phyloP scores from a whole-genome alignment of 2,797 vertebrate species.

The Balearica regulorum region DNA sequence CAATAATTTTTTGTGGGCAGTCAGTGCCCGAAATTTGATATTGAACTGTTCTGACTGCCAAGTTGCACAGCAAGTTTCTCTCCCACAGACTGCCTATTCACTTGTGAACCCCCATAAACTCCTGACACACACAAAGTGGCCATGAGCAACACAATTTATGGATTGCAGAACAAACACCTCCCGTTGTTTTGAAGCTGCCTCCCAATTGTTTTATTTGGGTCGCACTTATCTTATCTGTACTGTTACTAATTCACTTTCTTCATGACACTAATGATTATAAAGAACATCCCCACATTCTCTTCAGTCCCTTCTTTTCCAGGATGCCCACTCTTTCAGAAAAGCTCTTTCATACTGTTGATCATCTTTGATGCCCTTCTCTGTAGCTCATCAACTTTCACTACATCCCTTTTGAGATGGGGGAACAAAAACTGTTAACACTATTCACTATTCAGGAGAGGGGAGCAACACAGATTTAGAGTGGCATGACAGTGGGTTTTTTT shows the following conservation, averaged over 20 bases:
- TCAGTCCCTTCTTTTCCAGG: background rate
- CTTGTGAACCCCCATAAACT: background rate
- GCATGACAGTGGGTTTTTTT: background rate
- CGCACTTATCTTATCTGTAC: background rate
- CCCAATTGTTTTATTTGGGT: background rate
- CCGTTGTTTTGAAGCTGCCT: background rate
- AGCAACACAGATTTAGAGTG: background rate
- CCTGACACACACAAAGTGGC: background rate
- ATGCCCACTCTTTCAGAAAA: background rate
- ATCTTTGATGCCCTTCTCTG: background rate
- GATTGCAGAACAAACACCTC: background rate
- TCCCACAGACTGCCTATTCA: background rate
- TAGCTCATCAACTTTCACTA: background rate
- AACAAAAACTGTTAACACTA: background rate
- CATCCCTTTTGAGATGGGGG: background rate
- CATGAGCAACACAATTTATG: background rate
- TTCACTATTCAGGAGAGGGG: background rate
- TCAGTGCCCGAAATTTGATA: background rate
- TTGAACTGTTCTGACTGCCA: background rate
- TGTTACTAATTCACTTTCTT: background rate
- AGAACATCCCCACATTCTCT: background rate
- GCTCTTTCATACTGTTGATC: background rate
- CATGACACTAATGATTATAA: background rate
- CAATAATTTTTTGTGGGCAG: background rate
- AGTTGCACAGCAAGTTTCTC: constrained; percentile 7